A percentile compares a stretch with the other conserved stretches of the same genome.
Evolutionary conservation across 2,797 vertebrate species (phyloP).

Genomic region (Arrhamphus sclerolepis): DNA sequence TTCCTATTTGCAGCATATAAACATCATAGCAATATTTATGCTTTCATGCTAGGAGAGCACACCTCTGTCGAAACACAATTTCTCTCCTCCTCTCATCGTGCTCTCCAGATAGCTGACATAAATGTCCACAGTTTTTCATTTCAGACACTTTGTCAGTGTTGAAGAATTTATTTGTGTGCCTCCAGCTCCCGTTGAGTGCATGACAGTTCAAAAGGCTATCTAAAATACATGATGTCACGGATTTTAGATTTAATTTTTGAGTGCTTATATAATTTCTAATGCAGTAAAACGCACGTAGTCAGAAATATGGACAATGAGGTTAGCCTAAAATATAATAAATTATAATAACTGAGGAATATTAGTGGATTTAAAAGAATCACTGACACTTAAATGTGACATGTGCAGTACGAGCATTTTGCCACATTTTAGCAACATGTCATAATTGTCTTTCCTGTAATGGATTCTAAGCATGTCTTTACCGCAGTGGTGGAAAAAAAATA

Average conservation of each 20-base stretch:
- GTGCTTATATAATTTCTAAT: slow-evolving; percentile 54
- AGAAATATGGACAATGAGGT: slow-evolving; percentile 16
- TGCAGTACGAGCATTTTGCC: slow-evolving; percentile 1
- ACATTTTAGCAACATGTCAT: slow-evolving; percentile 4
- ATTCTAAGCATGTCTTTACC: slow-evolving; percentile 10
- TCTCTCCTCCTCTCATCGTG: slow-evolving; percentile 31
- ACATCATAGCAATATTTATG: background rate
- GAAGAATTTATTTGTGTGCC: slow-evolving; percentile 62
- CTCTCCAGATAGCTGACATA: slow-evolving; percentile 53
- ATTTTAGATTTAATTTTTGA: slow-evolving; percentile 39
- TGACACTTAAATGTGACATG: slow-evolving; percentile 1
- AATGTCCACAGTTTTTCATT: slow-evolving; percentile 59
- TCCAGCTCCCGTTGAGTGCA: slow-evolving; percentile 59
- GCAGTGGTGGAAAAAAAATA: background rate
- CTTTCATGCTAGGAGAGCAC: slow-evolving; percentile 27
- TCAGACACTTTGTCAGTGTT: slow-evolving; percentile 65
- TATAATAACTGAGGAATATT: background rate
- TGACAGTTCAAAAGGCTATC: slow-evolving; percentile 68
- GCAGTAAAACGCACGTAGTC: slow-evolving; percentile 26
- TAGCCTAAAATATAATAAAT: slow-evolving; percentile 10
- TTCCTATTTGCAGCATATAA: slow-evolving; percentile 10
- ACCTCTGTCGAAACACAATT: slow-evolving; percentile 43
- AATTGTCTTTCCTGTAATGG: slow-evolving; percentile 9
- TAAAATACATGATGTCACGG: slow-evolving; percentile 60
- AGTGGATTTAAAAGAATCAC: slow-evolving; percentile 7